Conservation (phyloP, 2,113 vertebrate species). For the Atrichornis clamosus region DNA sequence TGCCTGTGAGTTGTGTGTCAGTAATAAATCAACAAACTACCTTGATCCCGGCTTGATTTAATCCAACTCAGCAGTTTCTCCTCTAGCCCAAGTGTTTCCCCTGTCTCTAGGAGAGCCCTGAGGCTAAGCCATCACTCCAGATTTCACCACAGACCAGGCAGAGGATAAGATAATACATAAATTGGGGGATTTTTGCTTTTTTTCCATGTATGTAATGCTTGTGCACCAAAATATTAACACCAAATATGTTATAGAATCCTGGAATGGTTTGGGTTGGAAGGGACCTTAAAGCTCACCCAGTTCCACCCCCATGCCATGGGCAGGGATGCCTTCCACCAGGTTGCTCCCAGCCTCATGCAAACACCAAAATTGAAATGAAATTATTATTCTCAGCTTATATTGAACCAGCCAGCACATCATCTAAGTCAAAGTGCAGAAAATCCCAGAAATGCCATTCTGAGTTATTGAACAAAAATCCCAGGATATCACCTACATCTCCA, state of each 20-base stretch:
- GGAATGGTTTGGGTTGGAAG: neutral
- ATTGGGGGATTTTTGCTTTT: neutral
- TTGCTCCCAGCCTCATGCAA: neutral
- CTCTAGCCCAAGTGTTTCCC: neutral
- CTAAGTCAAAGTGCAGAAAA: neutral
- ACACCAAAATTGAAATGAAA: neutral
- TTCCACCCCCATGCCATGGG: neutral
- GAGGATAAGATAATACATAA: neutral
- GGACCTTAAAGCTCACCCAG: neutral
- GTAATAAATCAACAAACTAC: neutral
- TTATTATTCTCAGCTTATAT: fast-evolving
- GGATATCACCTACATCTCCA: neutral
- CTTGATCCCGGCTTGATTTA: neutral
- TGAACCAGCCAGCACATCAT: neutral
- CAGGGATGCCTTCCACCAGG: neutral
- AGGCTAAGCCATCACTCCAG: neutral
- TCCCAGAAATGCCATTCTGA: fast-evolving
- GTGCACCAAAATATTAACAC: neutral
- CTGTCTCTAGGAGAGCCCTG: fast-evolving
- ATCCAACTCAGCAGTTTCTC: neutral
- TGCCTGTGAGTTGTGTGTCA: neutral
- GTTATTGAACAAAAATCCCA: neutral
- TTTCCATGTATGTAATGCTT: fast-evolving
- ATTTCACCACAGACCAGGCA: fast-evolving
- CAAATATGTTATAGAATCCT: neutral